A percentile compares a stretch with the other conserved stretches of the same genome.
phyloP scores from a whole-genome alignment of 2,888 invertebrate species.

The Sisyra terminalis region DNA sequence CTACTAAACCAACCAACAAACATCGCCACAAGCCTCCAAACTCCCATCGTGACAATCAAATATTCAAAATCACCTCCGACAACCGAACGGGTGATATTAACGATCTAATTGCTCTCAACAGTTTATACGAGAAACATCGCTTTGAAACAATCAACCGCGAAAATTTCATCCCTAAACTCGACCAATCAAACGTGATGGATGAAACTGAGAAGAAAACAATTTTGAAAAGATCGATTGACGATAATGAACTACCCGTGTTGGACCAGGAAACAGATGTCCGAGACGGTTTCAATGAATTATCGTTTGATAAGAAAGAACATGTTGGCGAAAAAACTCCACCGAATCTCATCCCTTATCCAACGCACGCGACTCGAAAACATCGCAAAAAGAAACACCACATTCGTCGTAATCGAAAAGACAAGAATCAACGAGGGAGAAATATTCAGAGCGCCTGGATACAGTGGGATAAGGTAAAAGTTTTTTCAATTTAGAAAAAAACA shows the following conservation, averaged over 20 bases:
- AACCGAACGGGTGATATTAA: conserved; percentile 8
- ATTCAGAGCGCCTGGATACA: conserved; percentile 9
- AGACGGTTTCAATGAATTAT: conserved; percentile 5
- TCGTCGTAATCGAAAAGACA: conserved; percentile 7
- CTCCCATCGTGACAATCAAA: no score
- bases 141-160: conserved; percentile 9
- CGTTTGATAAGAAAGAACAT: conserved; percentile 9
- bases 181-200: conserved; percentile 8
- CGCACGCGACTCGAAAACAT: conserved; percentile 8
- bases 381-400: conserved; percentile 8
- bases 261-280: conserved; percentile 8
- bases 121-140: conserved; percentile 10
- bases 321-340: conserved; percentile 8
- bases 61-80: no score
- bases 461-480: conserved; percentile 1
- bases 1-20: conserved; percentile 10
- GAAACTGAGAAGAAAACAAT: conserved; percentile 9
- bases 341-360: conserved; percentile 11
- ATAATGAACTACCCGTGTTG: conserved; percentile 10
- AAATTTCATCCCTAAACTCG: conserved; percentile 5
- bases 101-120: conserved; percentile 12
- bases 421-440: conserved; percentile 8
- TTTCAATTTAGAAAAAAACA: not conserved
- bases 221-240: conserved; percentile 10
- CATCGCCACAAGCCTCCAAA: conserved; percentile 10